Base-by-base conservation (phyloP, 2,888 invertebrate species). In the Achlya flavicornis region DNA sequence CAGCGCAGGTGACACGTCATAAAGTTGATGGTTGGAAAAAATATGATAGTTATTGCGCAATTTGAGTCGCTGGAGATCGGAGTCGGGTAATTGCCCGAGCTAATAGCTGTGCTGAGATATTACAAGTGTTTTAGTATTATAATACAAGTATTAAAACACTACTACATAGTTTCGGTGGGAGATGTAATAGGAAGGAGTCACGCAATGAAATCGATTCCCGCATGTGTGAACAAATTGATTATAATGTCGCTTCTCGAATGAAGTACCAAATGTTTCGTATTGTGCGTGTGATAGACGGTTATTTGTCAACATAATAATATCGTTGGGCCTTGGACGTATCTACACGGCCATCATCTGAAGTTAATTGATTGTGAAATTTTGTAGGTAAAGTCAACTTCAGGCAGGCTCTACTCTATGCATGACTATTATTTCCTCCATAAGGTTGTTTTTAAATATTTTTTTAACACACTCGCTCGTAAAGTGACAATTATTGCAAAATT, bases 1-100 rank as follows among this genome's bases (percentile, higher is more conserved):
- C 64, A 61, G 35, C 62, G 46, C 61, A 58, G 62, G 65, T 64
- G 73, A 76, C 67, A 75, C 77, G 77, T 77, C 76, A 77, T 77
- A 62, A 66, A 60, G 63, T 69, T 76, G 73, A 68, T 64, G 62
- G 64, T 67, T 66, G 41, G 67, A 68, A 66, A 67, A 62, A 65
- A 67, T 64, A 77, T 75, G 72, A 59, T 16, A 16, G 58, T 59
- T 38, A 35, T 59, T 59, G 35, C 58, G 38, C 58, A 59, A 59
- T 59, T 35, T 59, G 58, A 59, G 58, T 16, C 58, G 58, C 38
- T 53, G 16, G 58, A 59, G 35, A 59, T 59, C 16, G 38, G 7
- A 38, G 33, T 35, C 71, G 64, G 68, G 71, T 78, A 78, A 77
- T 78, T 75, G 75, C 69, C 69, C 60, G 57, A 19, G 66, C 75